Percentiles rank a stretch among this genome's conserved stretches.
Evolutionary conservation across 2,888 invertebrate genomes (phyloP).

Genomic region (Plagodis dolabraria): DNA sequence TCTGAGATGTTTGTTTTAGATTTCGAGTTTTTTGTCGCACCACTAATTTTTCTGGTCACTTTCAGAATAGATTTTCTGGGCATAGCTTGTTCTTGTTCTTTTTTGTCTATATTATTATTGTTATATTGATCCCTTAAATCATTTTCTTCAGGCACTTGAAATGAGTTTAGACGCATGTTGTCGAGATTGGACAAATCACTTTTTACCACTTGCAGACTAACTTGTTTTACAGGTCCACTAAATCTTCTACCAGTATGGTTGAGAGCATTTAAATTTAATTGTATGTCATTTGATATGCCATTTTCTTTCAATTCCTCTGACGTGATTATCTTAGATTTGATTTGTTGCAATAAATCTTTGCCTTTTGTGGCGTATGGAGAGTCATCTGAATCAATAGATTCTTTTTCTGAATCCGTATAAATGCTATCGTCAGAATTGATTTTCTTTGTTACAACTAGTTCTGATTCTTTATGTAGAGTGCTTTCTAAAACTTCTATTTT

Average conservation of each 20-base stretch:
- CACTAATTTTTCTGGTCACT: constrained; percentile 56
- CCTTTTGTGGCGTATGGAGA: constrained; percentile 54
- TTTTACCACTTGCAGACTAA: constrained; percentile 55
- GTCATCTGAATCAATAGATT: constrained; percentile 72
- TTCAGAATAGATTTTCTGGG: constrained; percentile 75
- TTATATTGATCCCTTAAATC: constrained; percentile 39
- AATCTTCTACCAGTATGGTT: constrained; percentile 53
- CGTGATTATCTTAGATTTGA: constrained; percentile 49
- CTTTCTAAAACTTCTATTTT: constrained; percentile 81
- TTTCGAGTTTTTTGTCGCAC: constrained; percentile 48
- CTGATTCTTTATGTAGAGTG: constrained; percentile 61
- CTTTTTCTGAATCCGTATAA: constrained; percentile 77
- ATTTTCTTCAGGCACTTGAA: constrained; percentile 52
- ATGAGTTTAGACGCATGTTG: constrained; percentile 41
- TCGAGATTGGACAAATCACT: constrained; percentile 59
- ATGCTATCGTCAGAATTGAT: constrained; percentile 66
- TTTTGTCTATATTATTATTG: constrained; percentile 42
- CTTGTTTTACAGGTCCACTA: constrained; percentile 63
- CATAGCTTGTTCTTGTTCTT: constrained; percentile 44
- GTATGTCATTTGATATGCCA: constrained; percentile 35
- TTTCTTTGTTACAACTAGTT: constrained; percentile 41
- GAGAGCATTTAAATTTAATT: constrained; percentile 38
- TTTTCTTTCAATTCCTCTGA: constrained; percentile 32
- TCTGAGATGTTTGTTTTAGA: constrained; percentile 29
- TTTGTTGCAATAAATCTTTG: constrained; percentile 56